phyloP scores from a whole-genome alignment of 1,140 invertebrate genomes.

The Telenomus remus region DNA sequence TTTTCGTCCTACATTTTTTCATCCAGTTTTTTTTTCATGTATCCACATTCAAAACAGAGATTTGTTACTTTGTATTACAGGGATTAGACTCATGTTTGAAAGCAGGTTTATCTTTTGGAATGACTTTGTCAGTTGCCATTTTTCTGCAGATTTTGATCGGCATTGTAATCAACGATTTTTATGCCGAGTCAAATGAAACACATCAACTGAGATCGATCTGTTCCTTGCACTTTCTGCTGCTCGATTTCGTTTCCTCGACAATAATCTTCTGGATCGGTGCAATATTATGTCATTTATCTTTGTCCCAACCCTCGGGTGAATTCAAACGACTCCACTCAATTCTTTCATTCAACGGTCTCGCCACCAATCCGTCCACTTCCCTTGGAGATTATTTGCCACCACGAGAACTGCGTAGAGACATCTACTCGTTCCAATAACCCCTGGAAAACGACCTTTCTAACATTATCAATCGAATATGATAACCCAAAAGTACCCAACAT shows the following conservation, averaged over 20 bases:
- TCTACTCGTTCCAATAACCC: conserved; percentile 12
- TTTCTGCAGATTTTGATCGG: conserved; percentile 58
- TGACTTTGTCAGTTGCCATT: too few species aligned
- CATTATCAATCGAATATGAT: not conserved
- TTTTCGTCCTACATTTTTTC: too few species aligned
- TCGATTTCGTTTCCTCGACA: conserved; percentile 67
- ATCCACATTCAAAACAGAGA: too few species aligned
- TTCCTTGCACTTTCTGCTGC: conserved; percentile 60
- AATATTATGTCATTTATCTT: conserved; percentile 76
- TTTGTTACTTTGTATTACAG: too few species aligned
- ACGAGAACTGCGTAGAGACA: conserved; percentile 13
- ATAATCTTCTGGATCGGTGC: conserved; percentile 66
- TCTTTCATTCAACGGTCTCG: conserved; percentile 24
- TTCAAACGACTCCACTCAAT: conserved; percentile 31
- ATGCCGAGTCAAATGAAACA: conserved; percentile 62
- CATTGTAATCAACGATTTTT: conserved; percentile 66
- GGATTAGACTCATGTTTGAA: too few species aligned
- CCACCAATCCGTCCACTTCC: conserved; percentile 29
- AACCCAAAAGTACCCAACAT: too few species aligned
- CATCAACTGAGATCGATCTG: conserved; percentile 66
- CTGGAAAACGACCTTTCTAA: conserved; percentile 5
- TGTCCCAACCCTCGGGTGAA: conserved; percentile 62
- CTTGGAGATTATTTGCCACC: conserved; percentile 1
- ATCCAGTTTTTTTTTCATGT: too few species aligned
- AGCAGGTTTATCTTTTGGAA: too few species aligned